Base-by-base conservation (phyloP, 2,797 vertebrate species). In the Percopsis omiscomaycus region DNA sequence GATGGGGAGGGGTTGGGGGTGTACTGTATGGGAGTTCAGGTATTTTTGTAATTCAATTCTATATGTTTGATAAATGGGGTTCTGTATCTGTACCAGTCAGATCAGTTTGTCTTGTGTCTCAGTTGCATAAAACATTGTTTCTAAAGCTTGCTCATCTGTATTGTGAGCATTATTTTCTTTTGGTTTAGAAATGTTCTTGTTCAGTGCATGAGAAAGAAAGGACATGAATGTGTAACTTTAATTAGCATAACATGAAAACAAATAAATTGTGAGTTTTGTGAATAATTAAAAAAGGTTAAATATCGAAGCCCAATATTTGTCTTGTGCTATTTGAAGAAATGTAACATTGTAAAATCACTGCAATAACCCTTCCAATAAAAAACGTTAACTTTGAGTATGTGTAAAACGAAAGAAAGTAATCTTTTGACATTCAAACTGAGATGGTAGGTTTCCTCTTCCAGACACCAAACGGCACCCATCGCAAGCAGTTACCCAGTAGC, bases 401-500 rank as follows among this genome's bases (percentile, higher is more conserved):
- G 22, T 22, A 22, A 22, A 22, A 22, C 22, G 8, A 42, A 9
- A 42, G 2, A 42, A 42, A 5, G 37, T 9, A 2, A 42, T 42
- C 6, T 42, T 1, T 42, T 42, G 37, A 42, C 37, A 42, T 42
- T 42, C 37, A 5, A 42, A 42, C 22, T 22, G 22, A 22, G 22
- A 42, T 42, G 6, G 8, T 22, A 30, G 53, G 28, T 66, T 59
- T 66, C 12, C 15, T 48, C 3, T 6, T 30, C 5, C 27, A 60
- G 28, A 29, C 47, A 81, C 81, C 78, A 79, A 80, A 69, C 83
- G 79, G 81, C 68, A 82, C 79, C 90, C 79, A 87, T 87, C 88
- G 73, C 85, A 52, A 54, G 66, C 32, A 64, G 56, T 69, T 15
- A 60, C 63, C 55, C 89, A 93, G 93, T 90, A 93, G 93, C 92